These are phyloP conservation scores for Macrobrachium nipponense DNA, from an alignment of 1,140 invertebrate species.

Conservation along the genomic window DNA sequence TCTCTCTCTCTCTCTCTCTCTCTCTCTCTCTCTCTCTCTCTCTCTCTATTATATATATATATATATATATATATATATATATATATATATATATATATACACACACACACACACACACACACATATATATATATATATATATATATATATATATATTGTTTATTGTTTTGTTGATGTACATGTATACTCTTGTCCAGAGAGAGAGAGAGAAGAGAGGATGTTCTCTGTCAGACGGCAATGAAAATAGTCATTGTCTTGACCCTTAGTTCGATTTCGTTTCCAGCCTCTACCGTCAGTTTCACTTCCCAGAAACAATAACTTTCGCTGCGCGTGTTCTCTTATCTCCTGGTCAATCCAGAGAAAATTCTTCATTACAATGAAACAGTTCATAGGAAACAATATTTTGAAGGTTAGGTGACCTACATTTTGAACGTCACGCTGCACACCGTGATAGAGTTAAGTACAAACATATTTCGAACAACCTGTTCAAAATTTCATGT, in stretches of 20 bases:
- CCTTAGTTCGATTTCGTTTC: not conserved
- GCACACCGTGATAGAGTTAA: too few relatives aligned
- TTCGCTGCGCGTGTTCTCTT: too few relatives aligned
- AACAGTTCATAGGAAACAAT: not conserved
- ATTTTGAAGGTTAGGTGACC: not conserved
- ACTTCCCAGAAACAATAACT: too few relatives aligned
- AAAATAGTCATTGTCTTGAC: not conserved
- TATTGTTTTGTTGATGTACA: not conserved
- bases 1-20: too few relatives aligned
- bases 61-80: slow-evolving; percentile 11
- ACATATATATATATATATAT: slow-evolving; percentile 8
- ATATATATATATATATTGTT: not conserved
- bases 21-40: too few relatives aligned
- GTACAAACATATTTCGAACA: too few relatives aligned
- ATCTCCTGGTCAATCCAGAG: too few relatives aligned
- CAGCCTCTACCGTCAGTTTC: too few relatives aligned
- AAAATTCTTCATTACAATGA: too few relatives aligned
- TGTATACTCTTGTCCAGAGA: not conserved
- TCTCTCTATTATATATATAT: not conserved
- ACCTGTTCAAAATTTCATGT: too few relatives aligned
- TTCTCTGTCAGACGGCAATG: not conserved
- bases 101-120: too few relatives aligned
- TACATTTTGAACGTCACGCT: too few relatives aligned
- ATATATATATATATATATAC: slow-evolving; percentile 16
- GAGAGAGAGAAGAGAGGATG: not conserved